These are phyloP conservation scores for Rhadina sibilatrix DNA, from an alignment of 2,113 vertebrate genomes.

Conservation along the genomic window DNA sequence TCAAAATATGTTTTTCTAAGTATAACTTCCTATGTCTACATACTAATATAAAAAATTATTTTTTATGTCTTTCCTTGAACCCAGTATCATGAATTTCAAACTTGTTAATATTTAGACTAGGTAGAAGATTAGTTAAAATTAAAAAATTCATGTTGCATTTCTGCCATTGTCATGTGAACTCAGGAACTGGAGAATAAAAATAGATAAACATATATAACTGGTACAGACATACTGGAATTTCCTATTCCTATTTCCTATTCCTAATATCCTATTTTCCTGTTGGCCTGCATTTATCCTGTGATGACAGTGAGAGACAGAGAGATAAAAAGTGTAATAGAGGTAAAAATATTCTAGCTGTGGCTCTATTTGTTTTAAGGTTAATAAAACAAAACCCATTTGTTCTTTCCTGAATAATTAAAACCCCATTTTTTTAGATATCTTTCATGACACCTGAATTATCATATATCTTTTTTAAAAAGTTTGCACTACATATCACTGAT, in stretches of 20 bases:
- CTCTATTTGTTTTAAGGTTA: not conserved
- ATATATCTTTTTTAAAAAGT: rapidly evolving
- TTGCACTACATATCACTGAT: not conserved
- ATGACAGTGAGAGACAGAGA: not conserved
- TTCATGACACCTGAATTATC: not conserved
- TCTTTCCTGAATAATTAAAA: not conserved
- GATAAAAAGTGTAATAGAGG: not conserved
- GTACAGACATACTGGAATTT: not conserved
- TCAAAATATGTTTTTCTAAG: not conserved
- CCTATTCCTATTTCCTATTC: too few species aligned
- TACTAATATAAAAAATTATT: not conserved
- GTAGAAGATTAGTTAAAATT: not conserved
- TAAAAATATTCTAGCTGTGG: not conserved
- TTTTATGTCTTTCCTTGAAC: not conserved
- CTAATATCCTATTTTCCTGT: not conserved
- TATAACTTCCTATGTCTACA: not conserved
- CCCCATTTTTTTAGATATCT: not conserved
- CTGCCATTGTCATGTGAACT: not conserved
- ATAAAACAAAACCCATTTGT: not conserved
- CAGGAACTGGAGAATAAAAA: not conserved
- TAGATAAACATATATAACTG: not conserved
- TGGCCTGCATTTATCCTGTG: not conserved
- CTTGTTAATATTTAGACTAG: not conserved
- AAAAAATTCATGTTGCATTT: rapidly evolving
- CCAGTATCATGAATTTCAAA: not conserved